A percentile compares a stretch with the other conserved stretches of the same genome.
Evolutionary conservation across 1,140 invertebrate species (phyloP).

Genomic region (Brachionus rotundiformis): DNA sequence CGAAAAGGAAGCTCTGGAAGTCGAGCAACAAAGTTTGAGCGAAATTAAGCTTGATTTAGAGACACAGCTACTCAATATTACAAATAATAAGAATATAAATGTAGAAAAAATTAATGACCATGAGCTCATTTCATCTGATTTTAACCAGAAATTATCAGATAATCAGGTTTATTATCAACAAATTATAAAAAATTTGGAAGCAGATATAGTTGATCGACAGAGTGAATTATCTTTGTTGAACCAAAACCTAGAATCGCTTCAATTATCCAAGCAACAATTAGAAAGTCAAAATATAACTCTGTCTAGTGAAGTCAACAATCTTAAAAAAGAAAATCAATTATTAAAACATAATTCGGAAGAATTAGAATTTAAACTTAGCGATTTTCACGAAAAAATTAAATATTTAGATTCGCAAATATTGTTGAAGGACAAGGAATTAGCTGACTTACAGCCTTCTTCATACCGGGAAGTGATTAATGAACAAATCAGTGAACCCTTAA

Average conservation of each 20-base stretch:
- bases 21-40: background rate
- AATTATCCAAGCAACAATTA: background rate
- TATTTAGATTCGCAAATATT: background rate
- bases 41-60: background rate
- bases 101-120: background rate
- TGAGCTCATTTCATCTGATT: too few species aligned
- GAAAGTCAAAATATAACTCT: background rate
- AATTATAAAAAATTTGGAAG: background rate
- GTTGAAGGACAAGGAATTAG: background rate
- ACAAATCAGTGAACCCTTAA: too few species aligned
- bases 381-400: background rate
- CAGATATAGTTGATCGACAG: background rate
- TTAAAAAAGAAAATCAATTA: background rate
- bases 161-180: background rate
- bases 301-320: background rate
- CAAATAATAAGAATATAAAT: background rate
- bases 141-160: background rate
- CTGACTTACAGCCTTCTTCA: too few species aligned
- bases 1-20: constrained; percentile 24
- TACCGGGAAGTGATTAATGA: too few species aligned
- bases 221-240: background rate
- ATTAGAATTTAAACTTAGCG: background rate
- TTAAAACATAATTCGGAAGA: background rate
- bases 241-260: background rate
- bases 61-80: background rate